These are phyloP conservation scores for Lacanobia wlatinum DNA, from an alignment of 2,888 invertebrate genomes.

Conservation along the genomic window DNA sequence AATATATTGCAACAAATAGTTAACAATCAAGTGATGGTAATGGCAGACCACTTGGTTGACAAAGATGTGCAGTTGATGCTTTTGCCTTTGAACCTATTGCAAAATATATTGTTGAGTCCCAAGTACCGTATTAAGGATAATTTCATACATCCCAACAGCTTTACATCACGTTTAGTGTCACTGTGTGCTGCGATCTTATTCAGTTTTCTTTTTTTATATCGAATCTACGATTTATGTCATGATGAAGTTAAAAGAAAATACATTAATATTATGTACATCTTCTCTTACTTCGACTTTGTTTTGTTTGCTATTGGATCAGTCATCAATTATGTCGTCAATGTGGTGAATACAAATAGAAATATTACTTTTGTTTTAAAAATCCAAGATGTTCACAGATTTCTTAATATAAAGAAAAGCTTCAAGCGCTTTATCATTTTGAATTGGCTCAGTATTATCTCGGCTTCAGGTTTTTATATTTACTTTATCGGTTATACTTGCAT, in stretches of 20 bases:
- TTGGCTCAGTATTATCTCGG: conserved; percentile 28
- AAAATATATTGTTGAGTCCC: conserved; percentile 23
- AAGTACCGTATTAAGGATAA: conserved; percentile 34
- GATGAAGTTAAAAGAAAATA: neutral
- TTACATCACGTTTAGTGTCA: conserved; percentile 1
- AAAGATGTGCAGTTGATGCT: conserved; percentile 41
- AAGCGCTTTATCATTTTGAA: conserved; percentile 22
- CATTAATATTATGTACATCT: neutral
- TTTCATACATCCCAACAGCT: conserved; percentile 18
- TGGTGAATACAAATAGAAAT: conserved; percentile 20
- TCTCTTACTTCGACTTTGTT: conserved; percentile 27
- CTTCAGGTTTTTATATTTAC: neutral
- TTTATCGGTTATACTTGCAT: neutral
- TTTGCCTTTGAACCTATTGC: conserved; percentile 24
- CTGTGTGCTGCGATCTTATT: conserved; percentile 7
- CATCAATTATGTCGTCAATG: conserved; percentile 18
- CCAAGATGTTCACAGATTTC: conserved; percentile 31
- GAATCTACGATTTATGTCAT: conserved; percentile 11
- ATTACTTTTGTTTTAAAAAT: conserved; percentile 33
- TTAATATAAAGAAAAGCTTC: conserved; percentile 7
- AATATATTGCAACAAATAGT: too few relatives aligned
- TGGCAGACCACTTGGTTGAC: conserved; percentile 14
- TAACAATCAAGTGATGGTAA: neutral
- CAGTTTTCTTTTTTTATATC: conserved; percentile 13
- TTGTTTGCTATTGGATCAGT: conserved; percentile 12